Evolutionary conservation across 2,888 invertebrate species (phyloP).

Genomic region (Allygus modestus): DNA sequence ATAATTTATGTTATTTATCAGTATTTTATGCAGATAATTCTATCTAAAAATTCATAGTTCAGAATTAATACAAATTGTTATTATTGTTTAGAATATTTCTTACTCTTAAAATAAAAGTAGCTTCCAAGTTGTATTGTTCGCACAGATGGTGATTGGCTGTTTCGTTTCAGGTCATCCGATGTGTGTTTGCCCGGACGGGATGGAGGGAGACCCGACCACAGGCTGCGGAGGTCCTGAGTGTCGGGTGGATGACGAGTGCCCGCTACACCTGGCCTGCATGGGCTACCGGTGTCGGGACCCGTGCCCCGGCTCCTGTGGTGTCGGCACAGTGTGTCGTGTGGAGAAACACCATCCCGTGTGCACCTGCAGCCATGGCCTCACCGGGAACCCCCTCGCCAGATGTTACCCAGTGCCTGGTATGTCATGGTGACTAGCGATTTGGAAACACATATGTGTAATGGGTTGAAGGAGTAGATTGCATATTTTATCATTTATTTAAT

Average conservation of each 20-base stretch:
- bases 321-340: slow-evolving; percentile 84
- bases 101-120: too few species aligned
- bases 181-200: slow-evolving; percentile 86
- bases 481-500: too few species aligned
- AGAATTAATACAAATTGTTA: too few species aligned
- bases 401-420: slow-evolving; percentile 80
- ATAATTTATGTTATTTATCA: too few species aligned
- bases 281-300: slow-evolving; percentile 89
- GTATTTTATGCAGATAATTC: too few species aligned
- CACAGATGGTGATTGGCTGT: too few species aligned
- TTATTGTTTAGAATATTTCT: too few species aligned
- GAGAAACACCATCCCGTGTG: slow-evolving; percentile 90
- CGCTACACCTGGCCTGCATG: slow-evolving; percentile 85
- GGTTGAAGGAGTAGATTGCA: too few species aligned
- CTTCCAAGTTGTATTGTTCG: too few species aligned
- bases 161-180: slow-evolving; percentile 74
- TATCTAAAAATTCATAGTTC: too few species aligned
- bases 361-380: slow-evolving; percentile 83
- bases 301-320: slow-evolving; percentile 89
- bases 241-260: slow-evolving; percentile 88
- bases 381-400: slow-evolving; percentile 87
- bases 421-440: too few species aligned
- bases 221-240: slow-evolving; percentile 91
- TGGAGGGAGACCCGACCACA: slow-evolving; percentile 85
- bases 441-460: too few species aligned